These are phyloP conservation scores for Anthopleura sola DNA, from an alignment of 64 coral and sea anemone species.

Conservation along the genomic window DNA sequence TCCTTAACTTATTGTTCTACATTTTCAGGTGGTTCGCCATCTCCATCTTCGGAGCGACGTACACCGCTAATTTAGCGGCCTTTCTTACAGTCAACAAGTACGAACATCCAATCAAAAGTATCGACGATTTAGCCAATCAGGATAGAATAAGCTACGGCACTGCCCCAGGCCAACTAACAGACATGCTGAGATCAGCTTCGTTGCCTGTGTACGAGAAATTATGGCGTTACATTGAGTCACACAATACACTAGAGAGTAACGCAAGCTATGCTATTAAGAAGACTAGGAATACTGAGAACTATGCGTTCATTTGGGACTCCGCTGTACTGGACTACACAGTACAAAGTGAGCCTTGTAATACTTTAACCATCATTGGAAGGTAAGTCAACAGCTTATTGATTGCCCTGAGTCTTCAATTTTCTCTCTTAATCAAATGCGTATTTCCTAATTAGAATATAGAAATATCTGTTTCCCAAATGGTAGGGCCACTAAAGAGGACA, in stretches of 20 bases:
- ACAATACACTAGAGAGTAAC: slow-evolving; percentile 49
- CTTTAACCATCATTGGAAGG: slow-evolving; percentile 65
- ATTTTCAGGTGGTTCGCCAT: slow-evolving; percentile 71
- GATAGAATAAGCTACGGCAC: slow-evolving; percentile 65
- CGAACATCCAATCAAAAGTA: slow-evolving; percentile 61
- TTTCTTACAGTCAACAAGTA: slow-evolving; percentile 83
- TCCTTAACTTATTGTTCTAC: not conserved
- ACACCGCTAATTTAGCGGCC: slow-evolving; percentile 80
- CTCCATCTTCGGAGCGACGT: slow-evolving; percentile 82
- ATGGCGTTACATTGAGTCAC: slow-evolving; percentile 51
- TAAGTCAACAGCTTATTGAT: not conserved
- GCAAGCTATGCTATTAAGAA: slow-evolving; percentile 59
- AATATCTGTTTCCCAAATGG: too few species aligned
- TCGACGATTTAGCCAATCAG: slow-evolving; percentile 73
- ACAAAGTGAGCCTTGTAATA: slow-evolving; percentile 74
- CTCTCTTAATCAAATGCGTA: too few species aligned
- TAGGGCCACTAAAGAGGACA: too few species aligned
- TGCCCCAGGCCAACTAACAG: slow-evolving; percentile 44
- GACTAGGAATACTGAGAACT: slow-evolving; percentile 43
- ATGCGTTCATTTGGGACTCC: slow-evolving; percentile 87
- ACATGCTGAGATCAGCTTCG: slow-evolving; percentile 52
- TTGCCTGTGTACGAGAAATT: slow-evolving; percentile 70
- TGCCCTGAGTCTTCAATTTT: too few species aligned
- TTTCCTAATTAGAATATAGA: too few species aligned
- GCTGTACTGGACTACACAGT: slow-evolving; percentile 76